Evolutionary conservation across 2,113 vertebrate genomes (phyloP), one percentile per base, ranked within the genome.

Genomic region (Anguilla rostrata): DNA sequence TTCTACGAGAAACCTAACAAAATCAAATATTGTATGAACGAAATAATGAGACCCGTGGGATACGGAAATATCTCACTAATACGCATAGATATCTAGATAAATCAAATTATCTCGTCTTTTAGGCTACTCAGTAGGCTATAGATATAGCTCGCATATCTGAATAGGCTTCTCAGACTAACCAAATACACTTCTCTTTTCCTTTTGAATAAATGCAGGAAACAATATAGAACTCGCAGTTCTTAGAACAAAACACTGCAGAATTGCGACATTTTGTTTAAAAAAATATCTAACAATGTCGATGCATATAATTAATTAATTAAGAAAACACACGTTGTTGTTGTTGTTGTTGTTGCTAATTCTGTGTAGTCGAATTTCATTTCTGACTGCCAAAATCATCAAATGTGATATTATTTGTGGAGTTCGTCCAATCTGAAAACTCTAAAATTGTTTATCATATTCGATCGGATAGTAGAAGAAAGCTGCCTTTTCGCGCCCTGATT

Each of bases 401-500:
- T 2, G 18, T 16, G 15, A 60, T 60, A 7, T 60, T 3, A 60
- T 53, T 26, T 40, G 7, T 63, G 7, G 41, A 26, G 6, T 63
- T 66, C 16, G 34, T 81, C 26, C 39, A 88, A 20, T 71, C 43
- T 82, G 87, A 82, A 82, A 56, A 85, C 85, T 26, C 81, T 83
- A 46, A 43, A 56, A 86, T 7, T 3, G 53, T 60, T 81, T 57
- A 75, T 53, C 11, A 56, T 84, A 84, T 81, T 83, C 75, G 78
- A 83, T 56, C 39, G 78, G 84, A 88, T 88, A 86, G 90, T 88
- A 84, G 57, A 89, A 83, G 84, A 87, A 87, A 85, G 91, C 26
- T 87, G 86, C 53, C 87, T 88, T 89, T 94, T 95, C 93, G 94
- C 94, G 94, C 93, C 88, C 91, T 92, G 89, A 91, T 95, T 95